Conservation (phyloP, 2,113 vertebrate species). For the Salminus brasiliensis region DNA sequence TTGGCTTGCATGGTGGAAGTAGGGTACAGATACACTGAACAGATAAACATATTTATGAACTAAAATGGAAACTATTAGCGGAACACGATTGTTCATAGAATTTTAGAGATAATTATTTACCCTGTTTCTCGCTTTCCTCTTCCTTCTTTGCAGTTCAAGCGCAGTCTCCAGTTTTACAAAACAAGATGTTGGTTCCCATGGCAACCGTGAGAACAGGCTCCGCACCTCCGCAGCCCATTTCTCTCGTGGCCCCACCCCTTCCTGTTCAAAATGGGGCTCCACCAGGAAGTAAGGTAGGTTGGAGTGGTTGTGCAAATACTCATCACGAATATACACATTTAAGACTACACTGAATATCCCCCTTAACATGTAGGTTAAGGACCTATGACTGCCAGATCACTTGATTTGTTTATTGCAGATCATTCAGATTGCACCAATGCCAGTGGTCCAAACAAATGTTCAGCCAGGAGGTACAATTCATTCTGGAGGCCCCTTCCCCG, state of each 20-base stretch:
- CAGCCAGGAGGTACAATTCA: conserved; percentile 67
- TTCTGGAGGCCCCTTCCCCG: conserved; percentile 79
- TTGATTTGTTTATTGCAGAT: conserved; percentile 71
- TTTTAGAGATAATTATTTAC: background rate
- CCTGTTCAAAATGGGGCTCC: conserved; percentile 85
- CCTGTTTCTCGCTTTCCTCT: conserved; percentile 31
- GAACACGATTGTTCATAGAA: no score
- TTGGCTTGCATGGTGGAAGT: conserved; percentile 29
- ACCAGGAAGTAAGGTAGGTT: conserved; percentile 82
- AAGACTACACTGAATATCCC: background rate
- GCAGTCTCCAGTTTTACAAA: conserved; percentile 81
- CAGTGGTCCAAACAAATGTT: conserved; percentile 80
- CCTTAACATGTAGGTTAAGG: background rate
- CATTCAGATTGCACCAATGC: conserved; percentile 87
- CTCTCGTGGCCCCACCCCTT: conserved; percentile 84
- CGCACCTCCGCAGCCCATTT: conserved; percentile 81
- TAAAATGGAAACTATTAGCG: no score
- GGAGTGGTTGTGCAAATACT: background rate
- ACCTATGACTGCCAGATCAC: background rate
- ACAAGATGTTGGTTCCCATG: conserved; percentile 89
- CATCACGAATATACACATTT: background rate
- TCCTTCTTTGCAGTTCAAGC: conserved; percentile 76
- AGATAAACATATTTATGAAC: background rate
- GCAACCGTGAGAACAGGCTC: conserved; percentile 80
- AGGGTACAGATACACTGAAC: background rate